Base-by-base conservation (phyloP, 2,797 vertebrate genomes). In the Erethizon dorsatum region DNA sequence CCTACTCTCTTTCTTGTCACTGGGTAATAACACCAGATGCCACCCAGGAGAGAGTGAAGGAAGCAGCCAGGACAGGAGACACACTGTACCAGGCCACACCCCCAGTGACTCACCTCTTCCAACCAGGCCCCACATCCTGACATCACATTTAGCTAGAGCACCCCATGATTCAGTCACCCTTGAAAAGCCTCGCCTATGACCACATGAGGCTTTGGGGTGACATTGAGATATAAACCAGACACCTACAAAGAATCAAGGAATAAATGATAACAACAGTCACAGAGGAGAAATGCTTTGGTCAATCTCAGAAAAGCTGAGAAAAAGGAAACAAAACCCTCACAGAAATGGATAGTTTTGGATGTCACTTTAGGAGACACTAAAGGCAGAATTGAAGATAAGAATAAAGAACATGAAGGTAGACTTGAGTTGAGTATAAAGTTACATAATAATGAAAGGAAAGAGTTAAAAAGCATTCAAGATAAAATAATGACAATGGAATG, bases 401-500 rank as follows among this genome's bases (percentile, higher is more conserved):
- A 57, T 50, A 31, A 96, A 61, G 57, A 33, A 83, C 52, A 57
- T 18, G 45, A 52, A 89, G 5, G n/a, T 6, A 18, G 17, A 15
- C 77, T 82, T 67, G 56, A 94, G 26, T 41, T 4, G 10, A 59
- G 1, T 56, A 17, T 65, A 45, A 56, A 79, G 54, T 37, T 41
- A 56, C 31, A 18, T 79, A 31, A 37, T 33, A 86, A 47, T 45
- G 77, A 67, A 77, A 88, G 50, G 31, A 37, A 65, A 83, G 41
- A 63, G 56, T 67, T 95, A 28, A 93, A 73, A 92, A 59, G 9
- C 11, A 85, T 78, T 84, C 5, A n/a, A 84, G 63, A 78, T 50
- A 85, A 96, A 88, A 63, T 47, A 88, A 56, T 37, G 56, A 28
- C 33, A 59, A 52, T 63, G 18, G 54, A 79, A 73, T 50, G 6